Conservation (phyloP, 1,140 invertebrate species). For the Mercenaria mercenaria region DNA sequence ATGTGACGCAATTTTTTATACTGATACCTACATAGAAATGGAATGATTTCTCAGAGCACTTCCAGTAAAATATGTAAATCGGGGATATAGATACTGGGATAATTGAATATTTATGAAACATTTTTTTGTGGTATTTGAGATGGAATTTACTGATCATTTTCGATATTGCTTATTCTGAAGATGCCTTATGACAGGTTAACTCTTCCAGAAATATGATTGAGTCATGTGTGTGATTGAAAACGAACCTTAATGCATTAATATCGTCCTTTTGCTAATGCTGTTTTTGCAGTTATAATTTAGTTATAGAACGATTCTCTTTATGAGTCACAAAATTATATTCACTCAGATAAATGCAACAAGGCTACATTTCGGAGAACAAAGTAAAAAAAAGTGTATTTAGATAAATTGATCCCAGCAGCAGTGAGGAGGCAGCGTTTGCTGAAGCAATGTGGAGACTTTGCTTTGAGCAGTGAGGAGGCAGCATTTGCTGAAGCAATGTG, state of each 20-base stretch:
- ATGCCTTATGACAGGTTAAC: not conserved
- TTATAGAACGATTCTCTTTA: not conserved
- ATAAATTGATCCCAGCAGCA: too few relatives aligned
- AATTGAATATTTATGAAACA: conserved; percentile 51
- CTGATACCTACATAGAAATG: not conserved
- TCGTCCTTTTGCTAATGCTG: not conserved
- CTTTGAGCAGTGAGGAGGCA: too few relatives aligned
- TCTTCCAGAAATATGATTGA: not conserved
- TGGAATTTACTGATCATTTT: not conserved
- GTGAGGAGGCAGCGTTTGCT: too few relatives aligned
- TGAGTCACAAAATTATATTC: conserved; percentile 1
- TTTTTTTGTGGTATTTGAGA: conserved; percentile 11
- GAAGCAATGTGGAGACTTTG: too few relatives aligned
- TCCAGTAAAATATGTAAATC: conserved; percentile 1
- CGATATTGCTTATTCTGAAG: not conserved
- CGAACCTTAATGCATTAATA: conserved; percentile 24
- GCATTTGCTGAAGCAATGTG: too few relatives aligned
- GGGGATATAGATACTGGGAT: conserved; percentile 28
- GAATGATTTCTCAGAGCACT: not conserved
- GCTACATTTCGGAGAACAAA: too few relatives aligned
- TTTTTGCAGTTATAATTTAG: too few relatives aligned
- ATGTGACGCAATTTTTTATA: not conserved
- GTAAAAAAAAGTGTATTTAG: too few relatives aligned
- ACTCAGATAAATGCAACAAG: too few relatives aligned
- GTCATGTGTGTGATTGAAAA: too few relatives aligned